Percentiles rank a stretch among this genome's conserved stretches.
These are phyloP conservation scores for Nebria brevicollis DNA, from an alignment of 2,888 invertebrate species.

Conservation along the genomic window DNA sequence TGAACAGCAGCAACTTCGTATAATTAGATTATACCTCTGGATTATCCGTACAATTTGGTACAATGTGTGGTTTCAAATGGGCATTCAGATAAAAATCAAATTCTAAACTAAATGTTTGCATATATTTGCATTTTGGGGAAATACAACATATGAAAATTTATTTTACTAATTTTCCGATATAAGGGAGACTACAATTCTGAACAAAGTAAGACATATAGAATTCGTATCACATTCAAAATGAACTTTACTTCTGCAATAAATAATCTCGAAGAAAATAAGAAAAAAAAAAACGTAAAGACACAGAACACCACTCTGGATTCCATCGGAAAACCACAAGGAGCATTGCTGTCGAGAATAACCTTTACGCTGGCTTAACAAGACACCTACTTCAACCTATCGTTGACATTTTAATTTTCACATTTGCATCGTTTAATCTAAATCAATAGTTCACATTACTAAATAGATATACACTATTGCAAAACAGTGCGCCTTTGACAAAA, in stretches of 20 bases:
- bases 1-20: background rate
- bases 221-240: background rate
- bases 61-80: background rate
- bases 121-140: too few species aligned
- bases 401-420: background rate
- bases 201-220: too few species aligned
- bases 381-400: background rate
- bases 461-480: too few species aligned
- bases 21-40: background rate
- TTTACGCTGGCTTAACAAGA: background rate
- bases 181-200: too few species aligned
- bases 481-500: too few species aligned
- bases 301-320: background rate
- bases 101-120: background rate
- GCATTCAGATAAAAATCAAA: background rate
- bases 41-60: background rate
- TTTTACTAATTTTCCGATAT: too few species aligned
- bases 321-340: background rate
- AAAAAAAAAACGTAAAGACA: background rate
- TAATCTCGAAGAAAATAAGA: background rate
- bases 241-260: background rate
- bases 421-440: background rate
- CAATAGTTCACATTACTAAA: background rate
- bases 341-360: background rate
- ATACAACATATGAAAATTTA: too few species aligned